These are phyloP conservation scores for Augochlora pura DNA, from an alignment of 1,140 invertebrate species.

Conservation along the genomic window DNA sequence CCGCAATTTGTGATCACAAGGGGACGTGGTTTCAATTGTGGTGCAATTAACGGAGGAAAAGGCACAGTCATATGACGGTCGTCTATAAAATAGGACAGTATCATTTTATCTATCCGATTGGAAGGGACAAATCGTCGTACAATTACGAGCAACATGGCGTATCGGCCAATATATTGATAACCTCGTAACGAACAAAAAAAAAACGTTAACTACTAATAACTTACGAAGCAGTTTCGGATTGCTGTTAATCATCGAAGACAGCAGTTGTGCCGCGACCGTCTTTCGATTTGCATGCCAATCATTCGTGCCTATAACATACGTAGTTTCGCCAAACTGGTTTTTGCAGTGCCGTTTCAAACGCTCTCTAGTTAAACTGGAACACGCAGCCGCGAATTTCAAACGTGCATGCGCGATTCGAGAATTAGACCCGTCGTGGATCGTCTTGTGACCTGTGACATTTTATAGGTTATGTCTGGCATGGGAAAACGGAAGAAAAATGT, in stretches of 20 bases:
- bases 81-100: background rate
- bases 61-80: background rate
- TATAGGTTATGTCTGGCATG: conserved; percentile 17
- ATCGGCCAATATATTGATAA: background rate
- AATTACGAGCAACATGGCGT: background rate
- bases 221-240: background rate
- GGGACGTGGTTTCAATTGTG: no score
- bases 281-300: background rate
- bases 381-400: background rate
- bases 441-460: background rate
- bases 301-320: no score
- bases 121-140: background rate
- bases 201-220: background rate
- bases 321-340: background rate
- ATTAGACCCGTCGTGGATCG: no score
- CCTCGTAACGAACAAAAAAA: background rate
- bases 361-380: background rate
- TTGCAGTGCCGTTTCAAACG: background rate
- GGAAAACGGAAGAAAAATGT: conserved; percentile 3
- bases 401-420: background rate
- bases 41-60: background rate
- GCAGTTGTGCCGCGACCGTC: background rate
- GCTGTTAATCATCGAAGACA: background rate
- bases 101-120: background rate
- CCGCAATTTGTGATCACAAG: background rate